Conservation (phyloP, 2,797 vertebrate genomes). For the Echiichthys vipera region DNA sequence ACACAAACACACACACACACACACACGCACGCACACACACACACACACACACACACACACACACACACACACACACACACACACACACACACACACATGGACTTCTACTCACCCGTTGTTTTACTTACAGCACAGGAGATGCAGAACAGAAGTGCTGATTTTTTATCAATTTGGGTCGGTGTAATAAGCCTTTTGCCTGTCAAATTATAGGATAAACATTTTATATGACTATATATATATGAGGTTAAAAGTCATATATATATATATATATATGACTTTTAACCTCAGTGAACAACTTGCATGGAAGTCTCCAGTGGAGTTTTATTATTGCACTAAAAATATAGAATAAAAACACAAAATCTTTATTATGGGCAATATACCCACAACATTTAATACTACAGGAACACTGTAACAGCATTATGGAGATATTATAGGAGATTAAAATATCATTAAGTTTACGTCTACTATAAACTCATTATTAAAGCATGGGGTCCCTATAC, state of each 20-base stretch:
- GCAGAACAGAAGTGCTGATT: neutral
- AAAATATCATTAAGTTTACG: conserved; percentile 9
- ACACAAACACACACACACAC: conserved; percentile 35
- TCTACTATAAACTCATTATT: conserved; percentile 23
- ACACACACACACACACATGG: conserved; percentile 25
- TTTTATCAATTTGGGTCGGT: conserved; percentile 15
- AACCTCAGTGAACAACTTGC: neutral
- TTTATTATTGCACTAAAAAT: neutral
- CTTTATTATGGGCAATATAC: neutral
- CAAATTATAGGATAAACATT: neutral
- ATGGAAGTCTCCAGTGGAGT: neutral
- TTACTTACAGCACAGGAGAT: neutral
- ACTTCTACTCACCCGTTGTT: conserved; percentile 18
- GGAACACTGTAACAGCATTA: neutral
- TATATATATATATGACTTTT: too few species aligned
- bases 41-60: conserved; percentile 24
- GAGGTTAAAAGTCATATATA: too few species aligned
- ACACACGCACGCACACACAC: conserved; percentile 19
- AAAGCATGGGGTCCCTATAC: neutral
- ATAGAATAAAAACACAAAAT: conserved; percentile 3
- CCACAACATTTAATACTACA: neutral
- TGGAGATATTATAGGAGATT: neutral
- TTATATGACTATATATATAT: neutral
- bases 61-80: conserved; percentile 21
- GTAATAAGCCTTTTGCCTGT: neutral